Percentiles rank a stretch among this genome's conserved stretches.
These are phyloP conservation scores for Acromyrmex heyeri DNA, from an alignment of 1,140 invertebrate species.

Conservation along the genomic window DNA sequence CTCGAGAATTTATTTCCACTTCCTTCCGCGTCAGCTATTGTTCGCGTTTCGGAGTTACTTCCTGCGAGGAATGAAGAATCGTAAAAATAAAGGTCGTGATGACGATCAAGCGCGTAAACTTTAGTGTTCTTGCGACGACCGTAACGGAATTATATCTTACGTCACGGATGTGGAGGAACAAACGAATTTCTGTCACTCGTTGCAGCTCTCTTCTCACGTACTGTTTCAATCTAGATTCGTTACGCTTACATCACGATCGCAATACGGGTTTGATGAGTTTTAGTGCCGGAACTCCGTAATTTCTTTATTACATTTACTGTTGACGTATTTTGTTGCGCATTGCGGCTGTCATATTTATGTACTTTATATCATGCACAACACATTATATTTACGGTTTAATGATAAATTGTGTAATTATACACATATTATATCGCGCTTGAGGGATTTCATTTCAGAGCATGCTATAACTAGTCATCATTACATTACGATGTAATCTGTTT, in stretches of 20 bases:
- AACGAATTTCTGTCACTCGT: constrained; percentile 3
- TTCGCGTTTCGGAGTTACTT: neutral
- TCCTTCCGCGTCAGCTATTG: neutral
- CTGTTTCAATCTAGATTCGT: neutral
- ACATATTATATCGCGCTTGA: neutral
- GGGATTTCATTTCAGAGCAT: neutral
- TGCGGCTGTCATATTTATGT: neutral
- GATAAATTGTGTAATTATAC: constrained; percentile 36
- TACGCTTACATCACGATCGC: neutral
- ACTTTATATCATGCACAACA: neutral
- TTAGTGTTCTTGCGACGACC: neutral
- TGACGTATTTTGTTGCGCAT: neutral
- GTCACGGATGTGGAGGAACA: neutral
- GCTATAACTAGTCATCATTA: constrained; percentile 25
- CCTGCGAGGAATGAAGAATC: too few species aligned
- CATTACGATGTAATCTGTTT: neutral
- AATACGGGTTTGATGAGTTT: neutral
- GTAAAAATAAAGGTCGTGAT: neutral
- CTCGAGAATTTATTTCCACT: constrained; percentile 64
- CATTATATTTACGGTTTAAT: constrained; percentile 30
- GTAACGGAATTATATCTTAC: neutral
- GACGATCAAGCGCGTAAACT: constrained; percentile 7
- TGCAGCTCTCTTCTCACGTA: neutral
- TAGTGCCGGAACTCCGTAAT: neutral
- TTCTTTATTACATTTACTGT: neutral